Conservation (phyloP, 2,797 vertebrate genomes). For the Chrysocyon brachyurus region DNA sequence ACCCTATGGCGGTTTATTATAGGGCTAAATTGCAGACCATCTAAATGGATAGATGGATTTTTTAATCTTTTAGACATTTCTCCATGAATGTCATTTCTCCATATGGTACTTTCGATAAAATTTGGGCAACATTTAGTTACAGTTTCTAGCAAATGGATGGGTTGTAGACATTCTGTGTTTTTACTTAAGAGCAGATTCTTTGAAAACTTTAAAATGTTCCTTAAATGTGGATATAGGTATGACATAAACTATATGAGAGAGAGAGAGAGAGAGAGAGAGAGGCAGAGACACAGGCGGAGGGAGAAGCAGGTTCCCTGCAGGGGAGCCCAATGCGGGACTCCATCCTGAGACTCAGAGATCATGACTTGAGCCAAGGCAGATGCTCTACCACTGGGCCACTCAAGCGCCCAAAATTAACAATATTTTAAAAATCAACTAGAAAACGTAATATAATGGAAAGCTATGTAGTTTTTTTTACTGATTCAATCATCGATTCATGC, state of each 20-base stretch:
- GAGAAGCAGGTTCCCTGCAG: too few relatives aligned
- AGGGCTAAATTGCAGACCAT: background rate
- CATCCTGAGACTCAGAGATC: too few relatives aligned
- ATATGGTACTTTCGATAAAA: slow-evolving; percentile 57
- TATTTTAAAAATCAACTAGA: slow-evolving; percentile 49
- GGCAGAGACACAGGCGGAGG: too few relatives aligned
- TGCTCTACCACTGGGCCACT: too few relatives aligned
- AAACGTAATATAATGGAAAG: background rate
- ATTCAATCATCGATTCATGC: background rate
- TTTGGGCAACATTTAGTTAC: slow-evolving; percentile 51
- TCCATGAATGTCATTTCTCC: slow-evolving; percentile 36
- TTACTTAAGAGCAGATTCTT: slow-evolving; percentile 56
- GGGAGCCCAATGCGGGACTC: too few relatives aligned
- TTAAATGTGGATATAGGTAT: slow-evolving; percentile 28
- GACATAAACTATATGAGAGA: background rate
- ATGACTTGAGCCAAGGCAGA: too few relatives aligned
- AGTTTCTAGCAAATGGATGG: slow-evolving; percentile 62
- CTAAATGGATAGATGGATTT: background rate
- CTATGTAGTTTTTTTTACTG: background rate
- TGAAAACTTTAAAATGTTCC: slow-evolving; percentile 63
- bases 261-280: too few relatives aligned
- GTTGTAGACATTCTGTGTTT: slow-evolving; percentile 11
- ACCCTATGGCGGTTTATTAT: slow-evolving; percentile 22
- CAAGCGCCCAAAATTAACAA: background rate
- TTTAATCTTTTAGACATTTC: slow-evolving; percentile 31